These are phyloP conservation scores for Oxygymnocypris stewartii DNA, from an alignment of 2,113 vertebrate genomes.

Conservation along the genomic window DNA sequence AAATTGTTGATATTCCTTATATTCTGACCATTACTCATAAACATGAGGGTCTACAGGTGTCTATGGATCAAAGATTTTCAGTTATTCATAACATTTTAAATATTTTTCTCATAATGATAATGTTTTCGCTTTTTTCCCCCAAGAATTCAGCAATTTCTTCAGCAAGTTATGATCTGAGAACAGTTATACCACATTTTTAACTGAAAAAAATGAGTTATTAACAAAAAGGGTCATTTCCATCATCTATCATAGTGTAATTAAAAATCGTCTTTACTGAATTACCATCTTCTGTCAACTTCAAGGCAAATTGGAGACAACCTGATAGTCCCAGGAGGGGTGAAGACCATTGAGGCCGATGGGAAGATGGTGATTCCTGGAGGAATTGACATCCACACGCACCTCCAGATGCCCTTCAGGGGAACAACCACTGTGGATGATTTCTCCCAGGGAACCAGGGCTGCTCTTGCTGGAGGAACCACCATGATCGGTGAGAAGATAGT, in stretches of 20 bases:
- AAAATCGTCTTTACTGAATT: not conserved
- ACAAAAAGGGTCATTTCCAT: not conserved
- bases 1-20: not conserved
- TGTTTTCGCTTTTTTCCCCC: no score
- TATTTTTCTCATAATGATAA: not conserved
- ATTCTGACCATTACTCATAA: not conserved
- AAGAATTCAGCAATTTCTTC: no score
- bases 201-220: not conserved
- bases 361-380: constrained; percentile 98
- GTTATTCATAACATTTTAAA: not conserved
- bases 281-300: constrained; percentile 31
- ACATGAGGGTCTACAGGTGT: no score
- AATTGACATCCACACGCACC: constrained; percentile 94
- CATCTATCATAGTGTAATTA: not conserved
- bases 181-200: not conserved
- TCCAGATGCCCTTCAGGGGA: constrained; percentile 97
- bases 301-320: constrained; percentile 99
- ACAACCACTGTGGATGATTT: constrained; percentile 95
- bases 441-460: constrained; percentile 89
- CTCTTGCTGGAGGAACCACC: constrained; percentile 92
- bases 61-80: not conserved
- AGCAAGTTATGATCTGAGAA: not conserved
- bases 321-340: constrained; percentile 95
- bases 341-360: constrained; percentile 93
- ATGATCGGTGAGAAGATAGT: constrained; percentile 83